phyloP scores from a whole-genome alignment of 2,888 invertebrate species.

The Caenorhabditis zanzibari region DNA sequence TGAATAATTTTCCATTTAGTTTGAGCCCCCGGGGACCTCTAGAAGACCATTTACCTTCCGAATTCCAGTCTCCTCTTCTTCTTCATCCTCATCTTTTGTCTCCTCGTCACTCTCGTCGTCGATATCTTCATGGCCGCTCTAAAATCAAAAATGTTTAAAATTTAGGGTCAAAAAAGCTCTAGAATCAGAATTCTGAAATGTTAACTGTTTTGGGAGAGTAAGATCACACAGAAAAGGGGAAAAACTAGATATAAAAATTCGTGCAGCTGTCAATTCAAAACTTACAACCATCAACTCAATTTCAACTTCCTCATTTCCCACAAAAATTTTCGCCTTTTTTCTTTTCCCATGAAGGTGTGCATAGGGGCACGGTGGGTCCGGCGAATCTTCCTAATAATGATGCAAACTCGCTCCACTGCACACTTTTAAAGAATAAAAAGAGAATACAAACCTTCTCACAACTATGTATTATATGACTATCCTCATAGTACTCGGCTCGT shows the following conservation, averaged over 20 bases:
- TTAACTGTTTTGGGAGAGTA: background rate
- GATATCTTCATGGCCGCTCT: constrained; percentile 75
- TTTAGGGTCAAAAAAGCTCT: background rate
- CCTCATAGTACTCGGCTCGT: constrained; percentile 64
- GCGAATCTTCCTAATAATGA: background rate
- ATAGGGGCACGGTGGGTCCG: constrained; percentile 25
- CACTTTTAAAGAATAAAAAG: background rate
- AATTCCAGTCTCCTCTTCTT: constrained; percentile 75
- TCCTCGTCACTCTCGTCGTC: constrained; percentile 73
- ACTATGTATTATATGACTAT: constrained; percentile 51
- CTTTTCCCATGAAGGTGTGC: constrained; percentile 5
- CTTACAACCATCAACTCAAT: constrained; percentile 53
- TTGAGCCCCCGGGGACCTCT: background rate
- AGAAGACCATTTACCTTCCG: constrained; percentile 69
- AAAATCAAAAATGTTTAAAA: background rate
- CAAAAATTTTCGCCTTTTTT: constrained; percentile 30
- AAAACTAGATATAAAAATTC: constrained; percentile 2
- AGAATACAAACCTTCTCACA: constrained; percentile 64
- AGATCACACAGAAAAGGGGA: constrained; percentile 28
- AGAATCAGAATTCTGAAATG: background rate
- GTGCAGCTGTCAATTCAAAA: constrained; percentile 1
- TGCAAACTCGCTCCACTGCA: constrained; percentile 36
- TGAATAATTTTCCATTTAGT: background rate
- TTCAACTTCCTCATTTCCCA: constrained; percentile 51
- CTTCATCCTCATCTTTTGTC: constrained; percentile 75